These are phyloP conservation scores for Drosophila parthenogenetica DNA, from an alignment of 2,888 invertebrate genomes.

Conservation along the genomic window DNA sequence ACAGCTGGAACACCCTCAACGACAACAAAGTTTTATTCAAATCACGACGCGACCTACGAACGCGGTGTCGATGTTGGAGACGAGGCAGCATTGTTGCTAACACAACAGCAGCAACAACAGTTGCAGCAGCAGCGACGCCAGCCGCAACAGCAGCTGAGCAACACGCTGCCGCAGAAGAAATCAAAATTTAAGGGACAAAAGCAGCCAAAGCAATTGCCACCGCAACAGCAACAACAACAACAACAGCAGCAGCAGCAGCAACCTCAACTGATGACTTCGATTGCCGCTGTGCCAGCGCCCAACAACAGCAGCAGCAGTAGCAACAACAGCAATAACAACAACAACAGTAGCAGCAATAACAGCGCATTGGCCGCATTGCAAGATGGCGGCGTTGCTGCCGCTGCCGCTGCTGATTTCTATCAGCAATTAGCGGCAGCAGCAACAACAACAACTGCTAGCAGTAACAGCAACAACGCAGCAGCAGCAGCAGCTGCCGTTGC, in stretches of 20 bases:
- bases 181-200: constrained; percentile 82
- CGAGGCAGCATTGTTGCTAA: constrained; percentile 68
- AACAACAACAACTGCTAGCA: constrained; percentile 44
- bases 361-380: constrained; percentile 67
- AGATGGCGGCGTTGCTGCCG: constrained; percentile 75
- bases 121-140: constrained; percentile 52
- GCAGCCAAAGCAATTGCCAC: constrained; percentile 82
- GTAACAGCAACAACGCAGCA: constrained; percentile 16
- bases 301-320: constrained; percentile 43
- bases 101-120: constrained; percentile 53
- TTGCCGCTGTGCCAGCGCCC: constrained; percentile 64
- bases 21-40: constrained; percentile 76
- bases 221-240: constrained; percentile 44
- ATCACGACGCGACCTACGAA: constrained; percentile 73
- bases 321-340: constrained; percentile 24
- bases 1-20: constrained; percentile 23
- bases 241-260: constrained; percentile 46
- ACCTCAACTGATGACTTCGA: constrained; percentile 68
- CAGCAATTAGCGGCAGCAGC: constrained; percentile 75
- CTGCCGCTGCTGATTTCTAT: constrained; percentile 70
- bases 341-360: constrained; percentile 54
- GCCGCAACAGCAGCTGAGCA: constrained; percentile 55
- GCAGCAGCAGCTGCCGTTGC: constrained; percentile 68
- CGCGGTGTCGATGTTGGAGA: constrained; percentile 82
- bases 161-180: constrained; percentile 82